Conservation (phyloP, 2,888 invertebrate species). For the Sarcophaga rosellei region DNA sequence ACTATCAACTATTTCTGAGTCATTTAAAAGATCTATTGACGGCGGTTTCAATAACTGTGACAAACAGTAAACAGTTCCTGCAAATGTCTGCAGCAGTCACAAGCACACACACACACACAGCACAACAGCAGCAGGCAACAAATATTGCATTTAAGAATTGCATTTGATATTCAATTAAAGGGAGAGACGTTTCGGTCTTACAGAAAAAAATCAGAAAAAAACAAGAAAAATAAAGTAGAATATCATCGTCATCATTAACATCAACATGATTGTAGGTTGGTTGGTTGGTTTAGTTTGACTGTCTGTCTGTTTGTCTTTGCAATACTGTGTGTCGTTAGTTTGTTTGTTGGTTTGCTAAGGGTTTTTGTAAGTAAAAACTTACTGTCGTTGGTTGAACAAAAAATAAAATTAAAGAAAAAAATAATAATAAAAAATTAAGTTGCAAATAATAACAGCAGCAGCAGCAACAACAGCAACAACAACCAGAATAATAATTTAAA, state of each 20-base stretch:
- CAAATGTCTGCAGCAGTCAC: not conserved
- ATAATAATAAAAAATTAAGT: not conserved
- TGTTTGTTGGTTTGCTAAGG: not conserved
- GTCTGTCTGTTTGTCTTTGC: slow-evolving; percentile 4
- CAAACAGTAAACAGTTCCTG: not conserved
- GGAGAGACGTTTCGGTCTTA: not conserved
- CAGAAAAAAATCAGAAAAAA: not conserved
- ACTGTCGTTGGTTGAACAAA: slow-evolving; percentile 8
- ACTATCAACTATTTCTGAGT: not conserved
- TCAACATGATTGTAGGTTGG: slow-evolving; percentile 28
- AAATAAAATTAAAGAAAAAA: slow-evolving; percentile 14
- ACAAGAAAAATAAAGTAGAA: slow-evolving; percentile 28
- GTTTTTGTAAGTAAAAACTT: slow-evolving; percentile 29
- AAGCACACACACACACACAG: slow-evolving; percentile 3
- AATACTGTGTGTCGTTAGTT: not conserved
- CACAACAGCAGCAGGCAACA: slow-evolving; percentile 31
- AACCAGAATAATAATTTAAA: slow-evolving; percentile 53
- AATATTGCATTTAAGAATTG: slow-evolving; percentile 52
- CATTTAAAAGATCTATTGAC: not conserved
- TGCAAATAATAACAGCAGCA: not conserved
- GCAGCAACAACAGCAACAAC: not conserved
- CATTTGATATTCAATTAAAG: slow-evolving; percentile 59
- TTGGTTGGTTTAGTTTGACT: slow-evolving; percentile 39
- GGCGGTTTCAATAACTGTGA: not conserved
- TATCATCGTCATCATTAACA: slow-evolving; percentile 21